Evolutionary conservation across 1,140 invertebrate species (phyloP).

Genomic region (Lasioglossum albipes): DNA sequence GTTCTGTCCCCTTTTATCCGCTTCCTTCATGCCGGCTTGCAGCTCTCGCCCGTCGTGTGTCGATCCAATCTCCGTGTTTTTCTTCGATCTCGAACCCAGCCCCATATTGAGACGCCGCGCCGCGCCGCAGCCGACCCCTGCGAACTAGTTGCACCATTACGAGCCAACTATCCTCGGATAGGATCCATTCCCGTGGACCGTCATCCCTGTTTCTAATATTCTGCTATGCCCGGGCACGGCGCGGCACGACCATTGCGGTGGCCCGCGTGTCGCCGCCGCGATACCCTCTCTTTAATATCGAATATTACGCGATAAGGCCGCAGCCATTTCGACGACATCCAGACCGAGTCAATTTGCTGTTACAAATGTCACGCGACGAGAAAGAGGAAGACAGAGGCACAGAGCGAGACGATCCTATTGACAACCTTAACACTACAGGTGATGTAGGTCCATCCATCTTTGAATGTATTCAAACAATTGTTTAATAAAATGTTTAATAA

Average conservation of each 20-base stretch:
- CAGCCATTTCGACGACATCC: neutral
- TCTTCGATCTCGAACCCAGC: conserved; percentile 35
- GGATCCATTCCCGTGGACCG: neutral
- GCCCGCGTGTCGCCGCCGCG: neutral
- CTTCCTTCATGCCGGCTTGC: conserved; percentile 55
- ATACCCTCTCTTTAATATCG: conserved; percentile 29
- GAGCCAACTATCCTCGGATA: conserved; percentile 35
- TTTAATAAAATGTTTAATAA: too few relatives aligned
- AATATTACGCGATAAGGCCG: conserved; percentile 28
- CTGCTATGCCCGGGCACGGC: neutral
- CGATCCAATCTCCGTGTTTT: conserved; percentile 60
- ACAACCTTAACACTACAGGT: too few relatives aligned
- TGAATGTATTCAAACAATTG: too few relatives aligned
- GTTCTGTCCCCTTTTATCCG: conserved; percentile 51
- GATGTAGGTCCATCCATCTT: too few relatives aligned
- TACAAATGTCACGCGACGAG: conserved; percentile 4
- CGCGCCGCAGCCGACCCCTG: conserved; percentile 36
- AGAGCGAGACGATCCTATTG: too few relatives aligned
- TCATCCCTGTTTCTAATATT: conserved; percentile 17
- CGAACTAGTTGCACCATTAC: conserved; percentile 32
- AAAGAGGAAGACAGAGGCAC: neutral
- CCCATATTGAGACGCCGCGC: conserved; percentile 45
- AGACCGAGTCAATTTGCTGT: conserved; percentile 13
- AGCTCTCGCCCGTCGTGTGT: conserved; percentile 33
- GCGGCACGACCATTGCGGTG: neutral